Base-by-base conservation (phyloP, 2,113 vertebrate species). In the Todiramphus chloris region DNA sequence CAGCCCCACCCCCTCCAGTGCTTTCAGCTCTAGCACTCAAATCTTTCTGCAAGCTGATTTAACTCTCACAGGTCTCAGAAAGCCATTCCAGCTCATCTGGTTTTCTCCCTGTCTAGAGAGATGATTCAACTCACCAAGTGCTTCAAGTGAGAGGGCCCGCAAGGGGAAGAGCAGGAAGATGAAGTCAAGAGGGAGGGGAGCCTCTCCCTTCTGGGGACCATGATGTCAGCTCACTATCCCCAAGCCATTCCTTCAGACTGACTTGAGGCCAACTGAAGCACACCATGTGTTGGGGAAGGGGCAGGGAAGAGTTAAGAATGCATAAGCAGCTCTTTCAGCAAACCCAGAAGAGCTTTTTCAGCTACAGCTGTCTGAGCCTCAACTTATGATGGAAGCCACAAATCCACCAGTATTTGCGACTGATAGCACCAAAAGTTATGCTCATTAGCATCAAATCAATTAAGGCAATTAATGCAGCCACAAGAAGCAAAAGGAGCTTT, bases 131-230 rank as follows among this genome's bases (percentile, higher is more conserved):
- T 62, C 69, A 17, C n/a, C 2, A 58, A 89, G 51, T 8, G 46
- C 50, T 80, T 83, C n/a, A 66, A 94, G 35, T 8, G 44, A 93
- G 41, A 50, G 21, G 27, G 77, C 77, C 91, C 93, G 81, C 59
- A 64, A 80, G 68, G 53, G 30, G n/a, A 83, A 81, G 46, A 91
- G 27, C 1, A 2, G 37, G 82, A 92, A 94, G 1, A 4, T 74
- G 46, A 83, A 89, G 46, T 48, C 91, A 82, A 82, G 64, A 58
- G 73, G 77, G 89, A 92, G 48, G 17, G 44, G 74, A 94, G 76
- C 94, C 66, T 79, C 89, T 96, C 91, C 94, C 94, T 91, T 89
- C 53, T 95, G 89, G 58, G 63, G 24, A 55, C 18, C 5, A 37
- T 70, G 51, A 48, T 13, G 35, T 87, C 89, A 94, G 89, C 74